Conservation (phyloP, 2,113 vertebrate species). For the Tragelaphus imberbis region DNA sequence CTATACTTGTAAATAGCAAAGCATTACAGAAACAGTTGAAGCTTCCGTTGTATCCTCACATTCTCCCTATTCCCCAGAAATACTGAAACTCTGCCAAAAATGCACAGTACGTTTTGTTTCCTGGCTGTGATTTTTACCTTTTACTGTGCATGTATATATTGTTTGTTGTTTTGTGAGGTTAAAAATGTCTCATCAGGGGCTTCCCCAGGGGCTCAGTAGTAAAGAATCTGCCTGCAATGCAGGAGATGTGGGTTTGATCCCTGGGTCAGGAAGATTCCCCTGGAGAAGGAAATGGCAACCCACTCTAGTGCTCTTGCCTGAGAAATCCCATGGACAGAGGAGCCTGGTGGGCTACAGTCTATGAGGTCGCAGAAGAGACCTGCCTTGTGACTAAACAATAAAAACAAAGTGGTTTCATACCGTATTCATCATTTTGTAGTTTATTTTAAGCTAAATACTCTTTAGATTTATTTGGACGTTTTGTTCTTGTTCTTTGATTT, state of each 20-base stretch:
- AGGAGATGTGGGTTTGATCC: neutral
- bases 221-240: neutral
- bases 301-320: neutral
- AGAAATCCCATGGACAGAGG: neutral
- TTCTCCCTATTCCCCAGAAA: neutral
- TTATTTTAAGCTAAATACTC: neutral
- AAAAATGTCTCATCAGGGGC: neutral
- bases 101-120: neutral
- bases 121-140: neutral
- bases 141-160: rapidly evolving
- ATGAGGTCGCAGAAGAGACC: neutral
- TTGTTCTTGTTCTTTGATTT: neutral
- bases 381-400: neutral
- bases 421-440: neutral
- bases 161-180: neutral
- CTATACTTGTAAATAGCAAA: neutral
- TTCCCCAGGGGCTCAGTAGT: neutral
- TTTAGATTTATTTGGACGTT: neutral
- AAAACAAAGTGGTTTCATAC: neutral
- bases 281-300: neutral
- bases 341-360: neutral
- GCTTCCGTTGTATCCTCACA: neutral
- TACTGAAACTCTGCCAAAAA: neutral
- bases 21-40: neutral
- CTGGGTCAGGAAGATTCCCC: neutral